Evolutionary conservation across 2,113 vertebrate species (phyloP).

Genomic region (Struthidea cinerea): DNA sequence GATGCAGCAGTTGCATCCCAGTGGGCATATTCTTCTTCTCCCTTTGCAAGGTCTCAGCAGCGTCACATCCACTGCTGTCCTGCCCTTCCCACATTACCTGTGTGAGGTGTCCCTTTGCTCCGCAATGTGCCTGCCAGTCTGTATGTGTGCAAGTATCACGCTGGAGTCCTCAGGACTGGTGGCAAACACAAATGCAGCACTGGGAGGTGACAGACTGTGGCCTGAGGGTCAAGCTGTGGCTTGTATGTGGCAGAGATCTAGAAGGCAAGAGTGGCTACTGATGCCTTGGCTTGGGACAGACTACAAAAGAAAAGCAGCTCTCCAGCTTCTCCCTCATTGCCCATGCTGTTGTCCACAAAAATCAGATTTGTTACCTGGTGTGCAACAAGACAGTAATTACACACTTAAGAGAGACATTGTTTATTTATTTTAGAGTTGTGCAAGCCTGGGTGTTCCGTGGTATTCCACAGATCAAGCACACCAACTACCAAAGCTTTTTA

Average conservation of each 20-base stretch:
- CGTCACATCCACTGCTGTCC: background rate
- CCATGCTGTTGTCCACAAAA: background rate
- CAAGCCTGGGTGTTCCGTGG: background rate
- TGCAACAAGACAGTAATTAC: background rate
- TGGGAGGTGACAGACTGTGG: background rate
- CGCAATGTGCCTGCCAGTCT: background rate
- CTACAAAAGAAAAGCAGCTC: background rate
- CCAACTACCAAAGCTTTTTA: background rate
- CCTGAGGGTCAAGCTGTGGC: background rate
- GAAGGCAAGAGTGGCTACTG: background rate
- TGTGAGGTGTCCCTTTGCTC: background rate
- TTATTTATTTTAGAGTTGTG: background rate
- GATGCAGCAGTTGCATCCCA: background rate
- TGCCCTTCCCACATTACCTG: background rate
- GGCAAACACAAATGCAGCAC: background rate
- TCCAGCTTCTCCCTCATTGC: background rate
- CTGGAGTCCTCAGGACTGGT: background rate
- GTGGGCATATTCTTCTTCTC: background rate
- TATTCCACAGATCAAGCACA: background rate
- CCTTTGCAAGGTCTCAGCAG: background rate
- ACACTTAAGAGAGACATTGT: background rate
- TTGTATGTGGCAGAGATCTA: background rate
- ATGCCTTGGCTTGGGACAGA: background rate
- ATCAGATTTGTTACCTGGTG: background rate
- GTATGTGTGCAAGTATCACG: rapidly evolving